These are phyloP conservation scores for Connochaetes taurinus DNA, from an alignment of 2,113 vertebrate species.

Conservation along the genomic window DNA sequence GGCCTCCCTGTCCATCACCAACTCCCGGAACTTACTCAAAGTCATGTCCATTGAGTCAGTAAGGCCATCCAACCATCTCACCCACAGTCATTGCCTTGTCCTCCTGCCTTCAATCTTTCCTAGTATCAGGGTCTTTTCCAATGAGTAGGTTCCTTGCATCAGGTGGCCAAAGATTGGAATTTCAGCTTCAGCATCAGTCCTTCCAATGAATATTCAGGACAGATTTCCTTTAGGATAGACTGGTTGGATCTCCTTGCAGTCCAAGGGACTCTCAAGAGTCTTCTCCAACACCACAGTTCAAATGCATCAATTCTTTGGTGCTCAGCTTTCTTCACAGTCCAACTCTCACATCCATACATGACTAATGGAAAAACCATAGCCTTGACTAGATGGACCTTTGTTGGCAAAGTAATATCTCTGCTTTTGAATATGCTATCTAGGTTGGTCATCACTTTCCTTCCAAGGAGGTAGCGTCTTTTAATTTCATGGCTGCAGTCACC, in stretches of 20 bases:
- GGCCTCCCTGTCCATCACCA: neutral
- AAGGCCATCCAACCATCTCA: neutral
- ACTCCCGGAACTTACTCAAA: accelerated
- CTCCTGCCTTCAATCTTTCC: neutral
- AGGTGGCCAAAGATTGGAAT: neutral
- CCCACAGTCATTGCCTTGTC: neutral
- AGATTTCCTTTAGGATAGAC: neutral
- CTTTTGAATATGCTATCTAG: too few relatives aligned
- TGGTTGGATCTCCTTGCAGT: neutral
- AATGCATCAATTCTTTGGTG: neutral
- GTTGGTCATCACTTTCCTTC: neutral
- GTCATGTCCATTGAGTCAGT: neutral
- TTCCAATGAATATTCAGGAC: neutral
- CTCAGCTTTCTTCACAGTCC: neutral
- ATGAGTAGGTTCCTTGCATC: neutral
- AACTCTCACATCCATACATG: neutral
- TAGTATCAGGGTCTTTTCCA: neutral
- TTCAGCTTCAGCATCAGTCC: neutral
- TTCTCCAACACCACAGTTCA: neutral
- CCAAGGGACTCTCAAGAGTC: neutral
- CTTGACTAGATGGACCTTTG: neutral
- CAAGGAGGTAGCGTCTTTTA: neutral
- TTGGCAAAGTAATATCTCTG: neutral
- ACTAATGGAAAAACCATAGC: neutral
- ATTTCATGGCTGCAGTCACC: neutral